A percentile compares a stretch with the other conserved stretches of the same genome.
Evolutionary conservation across 2,797 vertebrate genomes (phyloP).

Genomic region (Phoxinus dragarum): DNA sequence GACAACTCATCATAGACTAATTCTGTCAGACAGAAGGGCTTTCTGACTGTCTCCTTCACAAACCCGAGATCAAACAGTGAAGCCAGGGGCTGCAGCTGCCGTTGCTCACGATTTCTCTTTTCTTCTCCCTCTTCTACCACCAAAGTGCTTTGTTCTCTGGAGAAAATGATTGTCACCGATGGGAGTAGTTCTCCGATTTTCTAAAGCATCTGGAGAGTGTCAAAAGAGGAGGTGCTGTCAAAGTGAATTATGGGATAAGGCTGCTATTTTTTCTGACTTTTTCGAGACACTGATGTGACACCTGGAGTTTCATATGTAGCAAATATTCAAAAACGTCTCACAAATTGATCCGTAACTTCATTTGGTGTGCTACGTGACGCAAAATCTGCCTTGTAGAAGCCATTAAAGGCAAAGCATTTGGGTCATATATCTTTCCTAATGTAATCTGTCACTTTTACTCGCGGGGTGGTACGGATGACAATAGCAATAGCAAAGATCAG

Average conservation of each 20-base stretch:
- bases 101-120: constrained; percentile 14
- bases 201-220: constrained; percentile 36
- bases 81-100: constrained; percentile 38
- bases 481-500: constrained; percentile 6
- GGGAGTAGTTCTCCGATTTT: constrained; percentile 43
- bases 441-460: constrained; percentile 13
- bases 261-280: constrained; percentile 25
- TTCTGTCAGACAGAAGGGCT: constrained; percentile 53
- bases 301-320: constrained; percentile 34
- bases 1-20: constrained; percentile 58
- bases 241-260: constrained; percentile 38
- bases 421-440: constrained; percentile 27
- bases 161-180: constrained; percentile 49
- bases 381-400: constrained; percentile 22
- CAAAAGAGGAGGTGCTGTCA: constrained; percentile 35
- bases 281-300: constrained; percentile 10
- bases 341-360: constrained; percentile 12
- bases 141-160: constrained; percentile 42
- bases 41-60: constrained; percentile 37
- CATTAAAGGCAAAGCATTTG: constrained; percentile 19
- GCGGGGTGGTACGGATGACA: neutral
- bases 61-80: constrained; percentile 45
- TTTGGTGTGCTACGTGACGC: neutral
- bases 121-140: constrained; percentile 3
- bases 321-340: constrained; percentile 37